Evolutionary conservation across 2,113 vertebrate genomes (phyloP).

Genomic region (Ibidorhyncha struthersii): DNA sequence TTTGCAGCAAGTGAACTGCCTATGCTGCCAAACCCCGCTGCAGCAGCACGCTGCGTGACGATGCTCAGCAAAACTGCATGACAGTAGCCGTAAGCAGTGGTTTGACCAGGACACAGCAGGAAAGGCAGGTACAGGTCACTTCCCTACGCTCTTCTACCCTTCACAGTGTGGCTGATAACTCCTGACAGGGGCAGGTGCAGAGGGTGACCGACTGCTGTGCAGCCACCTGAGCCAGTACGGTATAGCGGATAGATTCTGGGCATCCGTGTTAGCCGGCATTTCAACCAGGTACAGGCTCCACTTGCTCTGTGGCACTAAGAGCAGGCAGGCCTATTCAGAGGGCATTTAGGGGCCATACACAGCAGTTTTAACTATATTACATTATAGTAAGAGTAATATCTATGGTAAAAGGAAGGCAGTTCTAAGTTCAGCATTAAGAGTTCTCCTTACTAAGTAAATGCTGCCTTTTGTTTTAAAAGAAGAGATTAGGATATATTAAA

Average conservation of each 20-base stretch:
- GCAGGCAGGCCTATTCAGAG: not conserved
- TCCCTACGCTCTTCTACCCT: not conserved
- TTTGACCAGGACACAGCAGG: not conserved
- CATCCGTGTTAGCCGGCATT: not conserved
- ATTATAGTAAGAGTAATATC: not conserved
- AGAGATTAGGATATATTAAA: not conserved
- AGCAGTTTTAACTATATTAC: not conserved
- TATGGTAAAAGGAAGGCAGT: not conserved
- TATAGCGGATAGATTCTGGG: rapidly evolving
- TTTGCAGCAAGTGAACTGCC: not conserved
- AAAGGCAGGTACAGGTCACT: not conserved
- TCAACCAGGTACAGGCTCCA: not conserved
- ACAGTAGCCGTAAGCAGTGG: not conserved
- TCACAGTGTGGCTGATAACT: rapidly evolving
- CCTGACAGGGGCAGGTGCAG: not conserved
- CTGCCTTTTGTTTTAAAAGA: not conserved
- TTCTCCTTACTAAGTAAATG: not conserved
- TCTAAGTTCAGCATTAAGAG: not conserved
- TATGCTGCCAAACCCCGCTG: rapidly evolving
- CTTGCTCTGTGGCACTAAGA: not conserved
- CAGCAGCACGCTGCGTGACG: rapidly evolving
- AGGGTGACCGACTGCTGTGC: not conserved
- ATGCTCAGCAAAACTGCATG: not conserved
- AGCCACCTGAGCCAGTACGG: not conserved
- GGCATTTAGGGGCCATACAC: not conserved